These are phyloP conservation scores for Artemisiospiza belli DNA, from an alignment of 2,113 vertebrate genomes.

Conservation along the genomic window DNA sequence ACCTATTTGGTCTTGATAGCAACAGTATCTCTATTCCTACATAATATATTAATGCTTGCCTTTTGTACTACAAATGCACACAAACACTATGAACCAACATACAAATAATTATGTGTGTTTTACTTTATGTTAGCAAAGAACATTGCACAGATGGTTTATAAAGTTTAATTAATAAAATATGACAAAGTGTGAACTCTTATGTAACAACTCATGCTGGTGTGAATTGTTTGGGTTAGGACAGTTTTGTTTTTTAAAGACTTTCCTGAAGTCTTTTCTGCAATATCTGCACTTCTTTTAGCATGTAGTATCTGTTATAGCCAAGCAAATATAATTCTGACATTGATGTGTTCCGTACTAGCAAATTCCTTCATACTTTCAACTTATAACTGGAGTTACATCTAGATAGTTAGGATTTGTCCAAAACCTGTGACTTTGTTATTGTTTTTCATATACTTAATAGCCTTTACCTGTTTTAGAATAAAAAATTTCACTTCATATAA, in stretches of 20 bases:
- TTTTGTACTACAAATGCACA: background rate
- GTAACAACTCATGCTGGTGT: background rate
- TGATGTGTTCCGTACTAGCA: background rate
- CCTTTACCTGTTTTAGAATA: background rate
- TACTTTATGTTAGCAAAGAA: background rate
- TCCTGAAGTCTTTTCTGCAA: background rate
- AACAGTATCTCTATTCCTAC: background rate
- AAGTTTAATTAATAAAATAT: slow-evolving; percentile 53
- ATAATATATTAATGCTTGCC: background rate
- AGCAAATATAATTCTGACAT: background rate
- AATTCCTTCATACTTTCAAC: background rate
- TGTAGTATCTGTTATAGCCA: background rate
- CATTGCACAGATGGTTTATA: slow-evolving; percentile 43
- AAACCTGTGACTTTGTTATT: background rate
- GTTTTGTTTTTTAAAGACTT: background rate
- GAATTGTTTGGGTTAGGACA: background rate
- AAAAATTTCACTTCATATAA: background rate
- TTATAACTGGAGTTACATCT: background rate
- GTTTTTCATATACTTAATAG: background rate
- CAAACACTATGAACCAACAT: background rate
- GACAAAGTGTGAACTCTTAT: background rate
- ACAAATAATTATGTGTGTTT: background rate
- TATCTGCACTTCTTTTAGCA: background rate
- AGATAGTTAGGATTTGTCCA: background rate
- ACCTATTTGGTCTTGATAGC: background rate